Base-by-base conservation (phyloP, 2,888 invertebrate genomes). In the Philhelius pedissequus region DNA sequence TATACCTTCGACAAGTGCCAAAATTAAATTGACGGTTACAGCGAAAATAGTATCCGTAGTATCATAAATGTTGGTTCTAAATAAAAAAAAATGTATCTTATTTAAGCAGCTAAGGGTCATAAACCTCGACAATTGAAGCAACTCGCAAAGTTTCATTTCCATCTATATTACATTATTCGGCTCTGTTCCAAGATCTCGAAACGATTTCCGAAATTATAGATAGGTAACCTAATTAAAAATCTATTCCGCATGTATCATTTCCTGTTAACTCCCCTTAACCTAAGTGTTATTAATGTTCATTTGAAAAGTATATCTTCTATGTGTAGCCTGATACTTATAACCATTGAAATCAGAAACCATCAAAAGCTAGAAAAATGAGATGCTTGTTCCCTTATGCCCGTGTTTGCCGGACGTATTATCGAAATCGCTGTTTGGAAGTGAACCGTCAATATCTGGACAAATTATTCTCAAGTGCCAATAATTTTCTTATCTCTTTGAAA, bases 401-500 rank as follows among this genome's bases (percentile, higher is more conserved):
- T n/a, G 22, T 38, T 50, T 27, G 60, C 74, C 52, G 20, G 68
- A 78, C 78, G 78, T 60, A 70, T 30, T n/a, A n/a, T 62, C 74
- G 64, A 52, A 74, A 77, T 60, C 30, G 69, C 64, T 84, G 79
- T 79, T 84, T 84, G 83, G 70, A 84, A 84, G 80, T 84, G 80
- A 84, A 80, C 75, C 80, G 80, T 84, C 84, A 80, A 84, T 80
- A 84, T 80, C 75, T 75, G 80, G 80, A 76, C 84, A 84, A 84
- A 80, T 84, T 80, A 80, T 84, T 48, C 62, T 84, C 84, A 84
- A 84, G 84, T 84, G 80, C 84, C 80, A 84, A 80, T 84, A 84
- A 84, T 84, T 84, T 84, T 84, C 84, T 80, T 84, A 84, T n/a
- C n/a, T n/a, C n/a, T n/a, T n/a, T n/a, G n/a, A n/a, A n/a, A n/a